Percentiles rank a stretch among this genome's conserved stretches.
These are phyloP conservation scores for Ibidorhyncha struthersii DNA, from an alignment of 2,113 vertebrate species.

Conservation along the genomic window DNA sequence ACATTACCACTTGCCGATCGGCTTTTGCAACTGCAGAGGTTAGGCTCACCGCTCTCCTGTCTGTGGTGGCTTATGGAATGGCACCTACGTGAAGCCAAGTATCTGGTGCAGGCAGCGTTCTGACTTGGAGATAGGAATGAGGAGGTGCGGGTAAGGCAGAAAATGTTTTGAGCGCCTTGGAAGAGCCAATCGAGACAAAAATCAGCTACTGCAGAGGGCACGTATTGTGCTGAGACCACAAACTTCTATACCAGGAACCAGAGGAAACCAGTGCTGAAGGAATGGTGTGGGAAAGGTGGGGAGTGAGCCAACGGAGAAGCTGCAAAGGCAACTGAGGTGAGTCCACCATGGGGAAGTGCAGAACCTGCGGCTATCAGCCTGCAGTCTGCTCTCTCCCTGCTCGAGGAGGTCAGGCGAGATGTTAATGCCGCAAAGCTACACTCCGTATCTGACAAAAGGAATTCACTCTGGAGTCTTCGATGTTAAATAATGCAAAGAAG, in stretches of 20 bases:
- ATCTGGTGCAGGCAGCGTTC: not conserved
- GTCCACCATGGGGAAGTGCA: not conserved
- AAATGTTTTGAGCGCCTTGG: not conserved
- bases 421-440: not conserved
- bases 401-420: not conserved
- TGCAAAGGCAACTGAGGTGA: not conserved
- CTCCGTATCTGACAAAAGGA: not conserved
- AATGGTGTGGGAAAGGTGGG: accelerated
- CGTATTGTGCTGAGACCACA: not conserved
- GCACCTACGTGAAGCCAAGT: not conserved
- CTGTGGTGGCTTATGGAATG: not conserved
- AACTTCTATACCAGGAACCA: not conserved
- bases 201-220: not conserved
- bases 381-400: not conserved
- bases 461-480: not conserved
- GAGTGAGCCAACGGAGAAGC: accelerated
- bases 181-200: not conserved
- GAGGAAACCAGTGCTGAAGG: not conserved
- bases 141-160: not conserved
- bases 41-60: not conserved
- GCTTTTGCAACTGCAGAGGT: not conserved
- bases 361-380: not conserved
- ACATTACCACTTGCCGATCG: not conserved
- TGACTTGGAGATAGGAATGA: not conserved
- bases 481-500: not conserved